Evolutionary conservation across 2,797 vertebrate species (phyloP).

Genomic region (Artibeus lituratus): DNA sequence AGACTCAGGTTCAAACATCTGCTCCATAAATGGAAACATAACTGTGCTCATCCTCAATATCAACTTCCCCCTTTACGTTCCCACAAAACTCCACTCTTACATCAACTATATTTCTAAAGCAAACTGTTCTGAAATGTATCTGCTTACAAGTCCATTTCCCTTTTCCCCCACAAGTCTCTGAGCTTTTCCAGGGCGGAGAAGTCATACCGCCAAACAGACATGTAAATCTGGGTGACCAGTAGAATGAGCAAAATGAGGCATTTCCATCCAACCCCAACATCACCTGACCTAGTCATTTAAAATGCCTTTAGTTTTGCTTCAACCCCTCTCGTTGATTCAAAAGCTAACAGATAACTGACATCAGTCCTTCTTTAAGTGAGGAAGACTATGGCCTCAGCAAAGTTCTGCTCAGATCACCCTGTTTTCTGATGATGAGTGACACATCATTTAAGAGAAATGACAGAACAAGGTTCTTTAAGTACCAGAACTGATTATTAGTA

Average conservation of each 20-base stretch:
- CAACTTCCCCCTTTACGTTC: not conserved
- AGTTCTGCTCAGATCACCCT: not conserved
- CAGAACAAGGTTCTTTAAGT: not conserved
- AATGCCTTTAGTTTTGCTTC: not conserved
- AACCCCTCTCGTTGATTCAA: not conserved
- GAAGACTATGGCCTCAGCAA: not conserved
- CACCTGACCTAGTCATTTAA: not conserved
- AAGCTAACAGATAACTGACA: not conserved
- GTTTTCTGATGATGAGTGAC: not conserved
- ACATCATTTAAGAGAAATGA: not conserved
- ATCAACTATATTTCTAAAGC: not conserved
- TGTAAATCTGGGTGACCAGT: not conserved
- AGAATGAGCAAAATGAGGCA: not conserved
- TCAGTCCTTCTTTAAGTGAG: not conserved
- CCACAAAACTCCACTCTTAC: not conserved
- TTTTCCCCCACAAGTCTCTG: not conserved
- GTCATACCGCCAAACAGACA: not conserved
- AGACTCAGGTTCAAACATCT: conserved; percentile 22
- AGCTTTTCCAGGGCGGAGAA: not conserved
- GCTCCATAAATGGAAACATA: not conserved
- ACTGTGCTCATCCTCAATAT: not conserved
- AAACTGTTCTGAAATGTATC: not conserved
- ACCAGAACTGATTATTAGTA: not conserved
- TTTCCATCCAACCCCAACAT: not conserved
- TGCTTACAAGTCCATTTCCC: not conserved